phyloP scores from a whole-genome alignment of 2,113 vertebrate genomes.

The Chloebia gouldiae region DNA sequence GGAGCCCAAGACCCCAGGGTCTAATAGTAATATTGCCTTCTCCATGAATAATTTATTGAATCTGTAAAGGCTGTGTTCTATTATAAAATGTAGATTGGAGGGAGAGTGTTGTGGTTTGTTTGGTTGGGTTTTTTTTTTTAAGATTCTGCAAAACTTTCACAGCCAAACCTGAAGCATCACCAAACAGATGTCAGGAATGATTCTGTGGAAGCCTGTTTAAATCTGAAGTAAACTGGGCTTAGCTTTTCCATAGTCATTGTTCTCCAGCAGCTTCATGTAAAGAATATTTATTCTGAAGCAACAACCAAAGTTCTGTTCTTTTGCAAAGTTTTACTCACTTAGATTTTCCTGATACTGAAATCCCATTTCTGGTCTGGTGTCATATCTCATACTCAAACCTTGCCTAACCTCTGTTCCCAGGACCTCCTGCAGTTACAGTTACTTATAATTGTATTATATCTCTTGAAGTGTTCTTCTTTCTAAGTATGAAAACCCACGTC shows the following conservation, averaged over 20 bases:
- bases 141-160: background rate
- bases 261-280: background rate
- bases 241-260: background rate
- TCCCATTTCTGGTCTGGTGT: background rate
- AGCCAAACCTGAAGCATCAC: background rate
- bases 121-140: background rate
- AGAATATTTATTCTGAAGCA: background rate
- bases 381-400: background rate
- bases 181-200: background rate
- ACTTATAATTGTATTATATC: background rate
- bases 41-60: slow-evolving; percentile 66
- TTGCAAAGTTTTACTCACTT: background rate
- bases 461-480: background rate
- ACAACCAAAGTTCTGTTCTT: background rate
- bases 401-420: background rate
- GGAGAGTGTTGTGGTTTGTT: background rate
- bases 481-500: background rate
- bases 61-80: slow-evolving; percentile 5
- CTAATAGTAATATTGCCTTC: slow-evolving; percentile 64
- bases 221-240: background rate
- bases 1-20: slow-evolving; percentile 58
- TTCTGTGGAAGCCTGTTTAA: background rate
- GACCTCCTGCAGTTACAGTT: background rate
- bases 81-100: slow-evolving; percentile 12
- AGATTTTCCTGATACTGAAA: background rate